Evolutionary conservation across 2,797 vertebrate species (phyloP).

Genomic region (Neopelma chrysocephalum): DNA sequence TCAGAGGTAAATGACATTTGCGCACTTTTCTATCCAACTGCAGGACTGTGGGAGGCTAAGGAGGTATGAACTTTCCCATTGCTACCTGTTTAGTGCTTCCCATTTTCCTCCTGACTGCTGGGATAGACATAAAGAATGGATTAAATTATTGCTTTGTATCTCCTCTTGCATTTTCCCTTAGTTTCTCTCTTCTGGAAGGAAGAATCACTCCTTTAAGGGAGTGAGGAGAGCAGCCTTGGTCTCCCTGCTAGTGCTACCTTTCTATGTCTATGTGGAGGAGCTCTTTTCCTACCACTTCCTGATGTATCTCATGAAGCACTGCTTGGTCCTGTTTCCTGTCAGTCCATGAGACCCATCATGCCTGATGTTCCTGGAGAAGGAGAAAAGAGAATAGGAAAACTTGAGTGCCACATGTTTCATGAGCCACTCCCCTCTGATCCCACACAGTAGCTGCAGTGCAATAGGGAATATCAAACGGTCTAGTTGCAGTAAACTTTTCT

Average conservation of each 20-base stretch:
- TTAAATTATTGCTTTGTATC: not conserved
- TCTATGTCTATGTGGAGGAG: not conserved
- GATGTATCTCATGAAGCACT: not conserved
- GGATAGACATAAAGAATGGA: not conserved
- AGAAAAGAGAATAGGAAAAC: not conserved
- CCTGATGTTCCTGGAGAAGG: not conserved
- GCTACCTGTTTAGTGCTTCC: not conserved
- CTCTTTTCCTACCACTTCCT: not conserved
- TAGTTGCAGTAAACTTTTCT: not conserved
- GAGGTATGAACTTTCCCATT: not conserved
- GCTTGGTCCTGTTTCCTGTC: not conserved
- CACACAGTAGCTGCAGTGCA: not conserved
- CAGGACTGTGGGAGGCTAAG: not conserved
- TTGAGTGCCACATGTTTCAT: not conserved
- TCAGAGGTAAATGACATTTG: conserved; percentile 82
- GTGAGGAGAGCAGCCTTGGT: not conserved
- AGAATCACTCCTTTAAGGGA: not conserved
- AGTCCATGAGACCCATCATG: not conserved
- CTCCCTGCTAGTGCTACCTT: not conserved
- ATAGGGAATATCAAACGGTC: not conserved
- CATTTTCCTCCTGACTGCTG: not conserved
- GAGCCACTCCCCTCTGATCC: not conserved
- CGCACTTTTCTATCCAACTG: not conserved
- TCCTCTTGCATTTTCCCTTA: not conserved
- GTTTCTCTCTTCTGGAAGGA: not conserved